Evolutionary conservation across 2,113 vertebrate genomes (phyloP).

Genomic region (Malurus elegans): DNA sequence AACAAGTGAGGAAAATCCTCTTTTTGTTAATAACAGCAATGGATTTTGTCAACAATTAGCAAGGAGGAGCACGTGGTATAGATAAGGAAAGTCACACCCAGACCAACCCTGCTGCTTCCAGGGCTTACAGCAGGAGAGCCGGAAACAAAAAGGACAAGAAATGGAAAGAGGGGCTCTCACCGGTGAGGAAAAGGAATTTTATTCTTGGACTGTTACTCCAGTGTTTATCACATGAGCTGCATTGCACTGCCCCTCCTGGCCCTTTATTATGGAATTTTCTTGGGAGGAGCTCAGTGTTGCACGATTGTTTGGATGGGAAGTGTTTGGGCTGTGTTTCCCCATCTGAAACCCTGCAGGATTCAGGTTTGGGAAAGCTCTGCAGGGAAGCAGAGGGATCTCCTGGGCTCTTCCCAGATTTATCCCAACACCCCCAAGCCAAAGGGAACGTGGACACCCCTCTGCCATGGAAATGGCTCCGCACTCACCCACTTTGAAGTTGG

Average conservation of each 20-base stretch:
- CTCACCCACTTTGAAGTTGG: slow-evolving; percentile 98
- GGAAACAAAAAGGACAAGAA: not conserved
- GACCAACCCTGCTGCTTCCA: not conserved
- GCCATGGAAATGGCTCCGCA: fast-evolving
- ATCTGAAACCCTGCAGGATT: not conserved
- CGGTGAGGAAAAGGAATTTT: not conserved
- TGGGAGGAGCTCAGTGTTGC: not conserved
- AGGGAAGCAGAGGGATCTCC: not conserved
- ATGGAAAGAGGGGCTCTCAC: not conserved
- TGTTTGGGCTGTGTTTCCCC: not conserved
- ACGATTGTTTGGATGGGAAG: not conserved
- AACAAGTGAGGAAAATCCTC: not conserved
- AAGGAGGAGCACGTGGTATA: not conserved
- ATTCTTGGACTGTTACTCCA: not conserved
- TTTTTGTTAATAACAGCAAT: not conserved
- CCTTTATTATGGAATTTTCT: not conserved
- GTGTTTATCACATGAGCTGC: not conserved
- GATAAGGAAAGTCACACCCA: not conserved
- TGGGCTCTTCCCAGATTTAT: not conserved
- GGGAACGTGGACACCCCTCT: not conserved
- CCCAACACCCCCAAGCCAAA: not conserved
- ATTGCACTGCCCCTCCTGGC: not conserved
- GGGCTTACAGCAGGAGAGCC: not conserved
- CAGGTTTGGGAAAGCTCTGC: not conserved
- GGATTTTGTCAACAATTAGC: not conserved